Base-by-base conservation (phyloP, 2,888 invertebrate genomes). In the Macrophya annulata region DNA sequence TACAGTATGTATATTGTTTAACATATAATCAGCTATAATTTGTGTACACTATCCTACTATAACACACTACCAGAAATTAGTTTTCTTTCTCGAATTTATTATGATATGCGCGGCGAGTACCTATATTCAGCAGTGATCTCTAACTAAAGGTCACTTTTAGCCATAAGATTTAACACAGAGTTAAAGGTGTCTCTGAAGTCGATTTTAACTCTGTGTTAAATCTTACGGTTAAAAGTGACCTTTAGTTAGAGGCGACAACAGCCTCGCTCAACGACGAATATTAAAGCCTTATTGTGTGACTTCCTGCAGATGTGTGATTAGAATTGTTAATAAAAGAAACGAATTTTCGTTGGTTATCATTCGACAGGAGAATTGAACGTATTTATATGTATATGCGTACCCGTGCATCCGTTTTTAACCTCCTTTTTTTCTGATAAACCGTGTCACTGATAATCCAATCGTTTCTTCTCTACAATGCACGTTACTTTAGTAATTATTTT, bases 291-390 rank as follows among this genome's bases (percentile, higher is more conserved):
- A 40, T 71, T 71, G 10, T 71, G 71, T 71, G 40, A 71, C 71
- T 71, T 71, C 71, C 71, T 40, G 71, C 71, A 37, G 71, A 71
- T 9, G 40, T 71, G 40, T 40, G 71, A n/a, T 71, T 40, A 40
- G 71, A 71, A 71, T 71, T 71, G 17, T 4, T 37, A 71, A 71
- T 71, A 71, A 71, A 40, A 40, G 15, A 40, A 71, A 1, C 25
- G 62, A 21, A 62, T 25, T 25, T 21, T 17, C 0, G 25, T 62
- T 25, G 10, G 21, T 62, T 25, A 62, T 62, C n/a, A 2, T 62
- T 62, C 62, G 1, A 25, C 21, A 25, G 62, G 25, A 62, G 25
- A 62, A 37, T 17, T 37, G 6, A 25, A 68, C 15, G 17, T 68
- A 17, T 4, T 37, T 65, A 65, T 21, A 25, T 51, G 51, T 51